Base-by-base conservation (phyloP, 1,140 invertebrate genomes). In the Onthophagus taurus region DNA sequence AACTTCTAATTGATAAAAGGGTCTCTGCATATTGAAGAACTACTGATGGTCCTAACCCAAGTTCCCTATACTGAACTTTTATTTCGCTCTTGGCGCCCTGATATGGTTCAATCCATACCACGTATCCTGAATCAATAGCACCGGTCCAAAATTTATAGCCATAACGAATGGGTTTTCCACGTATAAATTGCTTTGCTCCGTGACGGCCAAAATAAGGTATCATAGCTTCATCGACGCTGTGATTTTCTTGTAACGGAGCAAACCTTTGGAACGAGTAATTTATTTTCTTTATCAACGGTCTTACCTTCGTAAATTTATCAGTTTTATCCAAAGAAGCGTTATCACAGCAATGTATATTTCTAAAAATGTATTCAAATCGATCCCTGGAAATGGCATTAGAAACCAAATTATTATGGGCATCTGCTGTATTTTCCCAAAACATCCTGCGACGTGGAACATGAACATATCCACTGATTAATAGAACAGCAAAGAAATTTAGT, bases 291-390 rank as follows among this genome's bases (percentile, higher is more conserved):
- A 58, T 46, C 5, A 59, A 45, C 19, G 42, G 48, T 41, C 54
- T 51, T 19, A 63, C 8, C 55, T 64, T 66, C 18, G 49, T 35
- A 54, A 54, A 61, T 41, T 51, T 56, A 39, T 64, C 54, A n/a
- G n/a, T 49, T 26, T 51, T 43, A 24, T 54, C 45, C 21, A 58
- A 35, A 14, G 39, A 36, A 31, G 42, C 38, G 39, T 66, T 66
- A 44, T 63, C 52, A 36, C 16, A 37, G 34, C 35, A 39, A 44
- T 54, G 49, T 12, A 58, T 24, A 34, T 54, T 51, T 14, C 35
- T 45, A 23, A 56, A 47, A 29, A 53, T 52, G 33, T 39, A 52
- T 49, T 37, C 35, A 37, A 44, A 34, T 34, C 42, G 20, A 19
- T 44, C 21, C 29, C 43, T 9, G 6, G 31, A 24, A 12, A 21